Conservation (phyloP, 1,140 invertebrate species). For the Drosophila willistoni region DNA sequence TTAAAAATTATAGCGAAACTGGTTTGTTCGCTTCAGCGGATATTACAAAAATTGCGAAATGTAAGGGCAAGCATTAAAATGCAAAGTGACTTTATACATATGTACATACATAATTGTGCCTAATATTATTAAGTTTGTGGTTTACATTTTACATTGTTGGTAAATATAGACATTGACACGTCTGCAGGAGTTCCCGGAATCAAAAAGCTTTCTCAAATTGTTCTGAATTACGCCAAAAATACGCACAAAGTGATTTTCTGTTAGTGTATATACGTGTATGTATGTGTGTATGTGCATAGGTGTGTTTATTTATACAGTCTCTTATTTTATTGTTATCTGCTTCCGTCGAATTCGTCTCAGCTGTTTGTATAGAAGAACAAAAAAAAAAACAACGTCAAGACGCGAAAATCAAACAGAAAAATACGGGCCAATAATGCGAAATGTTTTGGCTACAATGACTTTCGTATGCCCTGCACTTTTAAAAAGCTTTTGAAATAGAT, state of each 20-base stretch:
- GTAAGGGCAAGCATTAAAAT: constrained; percentile 28
- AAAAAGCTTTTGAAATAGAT: too few species aligned
- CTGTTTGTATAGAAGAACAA: constrained; percentile 67
- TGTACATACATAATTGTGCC: neutral
- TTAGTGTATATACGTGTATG: too few species aligned
- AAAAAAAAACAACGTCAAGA: constrained; percentile 56
- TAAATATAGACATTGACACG: constrained; percentile 11
- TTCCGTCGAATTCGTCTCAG: constrained; percentile 25
- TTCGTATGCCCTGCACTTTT: constrained; percentile 27
- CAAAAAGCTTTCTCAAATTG: constrained; percentile 6
- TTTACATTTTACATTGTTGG: constrained; percentile 2
- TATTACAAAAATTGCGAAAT: constrained; percentile 37
- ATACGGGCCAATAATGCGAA: constrained; percentile 41
- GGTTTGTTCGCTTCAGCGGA: constrained; percentile 17
- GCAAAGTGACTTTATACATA: neutral
- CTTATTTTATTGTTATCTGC: constrained; percentile 8
- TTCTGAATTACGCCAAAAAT: constrained; percentile 22
- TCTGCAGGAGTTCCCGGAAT: constrained; percentile 1
- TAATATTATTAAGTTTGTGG: neutral
- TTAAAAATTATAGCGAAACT: neutral
- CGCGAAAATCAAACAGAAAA: constrained; percentile 63
- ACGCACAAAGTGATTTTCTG: neutral
- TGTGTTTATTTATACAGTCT: neutral
- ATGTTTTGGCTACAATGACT: constrained; percentile 23
- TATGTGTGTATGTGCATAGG: neutral